Evolutionary conservation across 2,797 vertebrate genomes (phyloP).

Genomic region (Cirrhinus mrigala): DNA sequence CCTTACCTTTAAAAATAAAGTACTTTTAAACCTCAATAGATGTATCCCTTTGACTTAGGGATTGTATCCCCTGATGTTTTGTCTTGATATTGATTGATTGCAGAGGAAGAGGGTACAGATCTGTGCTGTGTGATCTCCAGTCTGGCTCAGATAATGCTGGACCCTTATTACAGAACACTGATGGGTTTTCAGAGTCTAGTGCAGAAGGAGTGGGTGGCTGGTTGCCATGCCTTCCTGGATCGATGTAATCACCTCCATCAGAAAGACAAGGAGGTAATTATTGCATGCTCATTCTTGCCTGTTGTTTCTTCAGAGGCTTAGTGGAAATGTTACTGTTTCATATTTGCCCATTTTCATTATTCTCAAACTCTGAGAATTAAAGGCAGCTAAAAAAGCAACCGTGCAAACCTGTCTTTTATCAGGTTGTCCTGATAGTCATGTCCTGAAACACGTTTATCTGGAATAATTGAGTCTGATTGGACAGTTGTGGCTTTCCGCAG

Average conservation of each 20-base stretch:
- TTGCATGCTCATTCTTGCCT: background rate
- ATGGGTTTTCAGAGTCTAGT: constrained; percentile 88
- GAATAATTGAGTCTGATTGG: background rate
- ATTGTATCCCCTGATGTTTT: constrained; percentile 19
- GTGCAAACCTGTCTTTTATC: constrained; percentile 1
- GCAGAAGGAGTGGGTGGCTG: constrained; percentile 89
- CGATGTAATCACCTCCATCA: constrained; percentile 86
- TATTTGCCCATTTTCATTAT: background rate
- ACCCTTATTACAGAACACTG: constrained; percentile 84
- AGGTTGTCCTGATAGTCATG: background rate
- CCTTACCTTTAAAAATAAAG: background rate
- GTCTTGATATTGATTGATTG: constrained; percentile 33
- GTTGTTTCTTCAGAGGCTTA: constrained; percentile 5
- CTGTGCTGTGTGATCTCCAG: constrained; percentile 87
- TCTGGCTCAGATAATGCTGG: constrained; percentile 90
- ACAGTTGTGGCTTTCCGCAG: background rate
- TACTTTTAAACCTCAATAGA: background rate
- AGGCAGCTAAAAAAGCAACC: background rate
- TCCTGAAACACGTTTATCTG: background rate
- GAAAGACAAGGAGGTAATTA: constrained; percentile 85
- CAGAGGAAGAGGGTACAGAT: constrained; percentile 77
- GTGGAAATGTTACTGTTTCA: background rate
- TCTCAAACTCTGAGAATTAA: background rate
- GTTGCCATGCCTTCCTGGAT: constrained; percentile 86
- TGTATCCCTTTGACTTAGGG: background rate